Percentiles rank a stretch among this genome's conserved stretches.
Conservation (phyloP, 2,797 vertebrate genomes). For the Sebastiscus albofasciatus region DNA sequence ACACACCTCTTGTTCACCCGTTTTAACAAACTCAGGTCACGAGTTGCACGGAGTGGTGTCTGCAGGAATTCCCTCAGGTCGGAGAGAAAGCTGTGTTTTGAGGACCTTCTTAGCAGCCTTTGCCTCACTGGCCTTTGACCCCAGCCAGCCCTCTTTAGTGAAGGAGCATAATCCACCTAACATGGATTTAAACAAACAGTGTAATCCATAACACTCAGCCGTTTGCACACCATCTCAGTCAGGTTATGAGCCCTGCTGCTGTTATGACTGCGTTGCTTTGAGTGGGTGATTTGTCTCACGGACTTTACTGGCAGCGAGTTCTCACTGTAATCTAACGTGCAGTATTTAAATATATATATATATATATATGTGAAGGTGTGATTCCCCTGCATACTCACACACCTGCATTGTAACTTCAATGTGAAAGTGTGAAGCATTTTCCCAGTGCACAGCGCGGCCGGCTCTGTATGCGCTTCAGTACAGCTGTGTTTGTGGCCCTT, state of each 20-base stretch:
- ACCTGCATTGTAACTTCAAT: background rate
- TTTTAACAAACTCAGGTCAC: slow-evolving; percentile 22
- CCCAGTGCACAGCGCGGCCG: slow-evolving; percentile 7
- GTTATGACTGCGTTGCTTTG: slow-evolving; percentile 23
- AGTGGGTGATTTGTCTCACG: slow-evolving; percentile 25
- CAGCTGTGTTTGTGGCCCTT: slow-evolving; percentile 79
- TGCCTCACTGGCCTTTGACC: slow-evolving; percentile 77
- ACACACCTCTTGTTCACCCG: background rate
- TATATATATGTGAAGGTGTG: background rate
- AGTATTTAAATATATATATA: background rate
- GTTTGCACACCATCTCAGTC: slow-evolving; percentile 53
- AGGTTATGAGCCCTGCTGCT: slow-evolving; percentile 47
- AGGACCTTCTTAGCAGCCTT: slow-evolving; percentile 78
- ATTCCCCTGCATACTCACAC: background rate
- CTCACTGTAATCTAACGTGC: background rate
- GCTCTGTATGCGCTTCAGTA: slow-evolving; percentile 56
- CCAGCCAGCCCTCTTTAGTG: slow-evolving; percentile 65
- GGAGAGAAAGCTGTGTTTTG: slow-evolving; percentile 73
- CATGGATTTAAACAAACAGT: slow-evolving; percentile 81
- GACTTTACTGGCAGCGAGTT: slow-evolving; percentile 19
- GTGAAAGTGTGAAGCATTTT: background rate
- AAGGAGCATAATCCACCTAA: slow-evolving; percentile 78
- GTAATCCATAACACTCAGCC: slow-evolving; percentile 75
- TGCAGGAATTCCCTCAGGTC: slow-evolving; percentile 72
- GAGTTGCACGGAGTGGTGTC: slow-evolving; percentile 47